phyloP scores from a whole-genome alignment of 30 jellyfish, hydroid and myxozoan species.

The Aurelia aurita region DNA sequence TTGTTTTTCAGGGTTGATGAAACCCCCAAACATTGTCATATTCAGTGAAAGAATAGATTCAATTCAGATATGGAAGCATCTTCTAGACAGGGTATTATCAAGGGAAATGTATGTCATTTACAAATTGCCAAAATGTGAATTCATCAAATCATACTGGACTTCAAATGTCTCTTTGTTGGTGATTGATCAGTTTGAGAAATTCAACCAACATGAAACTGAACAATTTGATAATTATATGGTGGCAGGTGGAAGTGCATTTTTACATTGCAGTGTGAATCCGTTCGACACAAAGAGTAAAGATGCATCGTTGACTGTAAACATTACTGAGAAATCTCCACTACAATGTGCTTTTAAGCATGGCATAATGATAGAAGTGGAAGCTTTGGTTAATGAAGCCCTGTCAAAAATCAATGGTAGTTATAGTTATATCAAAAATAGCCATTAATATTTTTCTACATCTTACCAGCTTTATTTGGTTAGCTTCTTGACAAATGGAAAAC shows the following conservation, averaged over 20 bases:
- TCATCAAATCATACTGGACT: conserved; percentile 28
- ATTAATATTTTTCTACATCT: too few species aligned
- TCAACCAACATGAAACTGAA: neutral
- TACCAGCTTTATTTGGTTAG: too few species aligned
- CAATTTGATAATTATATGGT: neutral
- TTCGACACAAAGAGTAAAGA: neutral
- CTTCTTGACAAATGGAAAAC: too few species aligned
- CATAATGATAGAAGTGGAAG: too few species aligned
- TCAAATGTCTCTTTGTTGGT: conserved; percentile 15
- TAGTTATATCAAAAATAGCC: too few species aligned
- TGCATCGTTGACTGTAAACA: too few species aligned
- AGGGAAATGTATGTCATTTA: conserved; percentile 36
- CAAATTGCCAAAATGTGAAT: conserved; percentile 1
- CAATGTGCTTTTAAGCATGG: too few species aligned
- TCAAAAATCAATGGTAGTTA: too few species aligned
- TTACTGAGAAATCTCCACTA: too few species aligned
- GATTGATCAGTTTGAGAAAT: neutral
- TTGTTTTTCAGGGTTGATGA: conserved; percentile 3
- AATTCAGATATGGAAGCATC: neutral
- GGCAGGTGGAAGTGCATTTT: neutral
- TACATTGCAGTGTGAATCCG: neutral
- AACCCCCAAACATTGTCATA: conserved; percentile 44
- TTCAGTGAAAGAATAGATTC: conserved; percentile 3
- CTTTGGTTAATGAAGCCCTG: too few species aligned
- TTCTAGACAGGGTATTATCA: neutral